Conservation (phyloP, 2,797 vertebrate genomes). For the Pseudochirops corinnae region DNA sequence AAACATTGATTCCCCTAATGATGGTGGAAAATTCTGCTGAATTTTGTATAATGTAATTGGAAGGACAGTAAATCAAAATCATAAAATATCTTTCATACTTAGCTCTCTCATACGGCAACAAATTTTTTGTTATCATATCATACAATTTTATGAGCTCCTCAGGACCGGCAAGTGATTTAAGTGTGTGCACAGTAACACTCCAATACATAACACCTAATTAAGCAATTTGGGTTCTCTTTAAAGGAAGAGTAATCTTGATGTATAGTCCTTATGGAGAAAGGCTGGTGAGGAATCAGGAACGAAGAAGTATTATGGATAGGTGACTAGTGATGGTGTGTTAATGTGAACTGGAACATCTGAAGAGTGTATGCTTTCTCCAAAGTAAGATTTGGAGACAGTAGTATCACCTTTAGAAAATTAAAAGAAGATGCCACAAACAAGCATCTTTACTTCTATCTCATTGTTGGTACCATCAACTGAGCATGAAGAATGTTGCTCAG, state of each 20-base stretch:
- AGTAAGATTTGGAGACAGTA: background rate
- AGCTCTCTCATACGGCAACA: conserved; percentile 60
- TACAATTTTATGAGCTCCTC: conserved; percentile 44
- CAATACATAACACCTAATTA: conserved; percentile 29
- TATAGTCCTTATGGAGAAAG: background rate
- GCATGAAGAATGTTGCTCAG: background rate
- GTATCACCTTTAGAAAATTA: background rate
- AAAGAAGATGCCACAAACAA: background rate
- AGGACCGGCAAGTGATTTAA: conserved; percentile 52
- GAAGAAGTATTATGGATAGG: background rate
- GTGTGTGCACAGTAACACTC: conserved; percentile 31
- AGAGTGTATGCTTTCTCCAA: background rate
- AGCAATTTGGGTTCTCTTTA: background rate
- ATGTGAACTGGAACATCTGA: background rate
- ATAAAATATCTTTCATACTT: conserved; percentile 47
- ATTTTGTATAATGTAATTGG: conserved; percentile 48
- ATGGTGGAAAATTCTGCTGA: conserved; percentile 20
- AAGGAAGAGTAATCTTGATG: background rate
- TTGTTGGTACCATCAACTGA: background rate
- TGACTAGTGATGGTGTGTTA: background rate
- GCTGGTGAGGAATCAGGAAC: background rate
- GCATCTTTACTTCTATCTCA: background rate
- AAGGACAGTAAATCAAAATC: conserved; percentile 61
- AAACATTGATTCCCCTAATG: conserved; percentile 43
- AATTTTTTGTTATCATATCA: conserved; percentile 59